A percentile compares a stretch with the other conserved stretches of the same genome.
Conservation (phyloP, 2,113 vertebrate species). For the Acanthisitta chloris region DNA sequence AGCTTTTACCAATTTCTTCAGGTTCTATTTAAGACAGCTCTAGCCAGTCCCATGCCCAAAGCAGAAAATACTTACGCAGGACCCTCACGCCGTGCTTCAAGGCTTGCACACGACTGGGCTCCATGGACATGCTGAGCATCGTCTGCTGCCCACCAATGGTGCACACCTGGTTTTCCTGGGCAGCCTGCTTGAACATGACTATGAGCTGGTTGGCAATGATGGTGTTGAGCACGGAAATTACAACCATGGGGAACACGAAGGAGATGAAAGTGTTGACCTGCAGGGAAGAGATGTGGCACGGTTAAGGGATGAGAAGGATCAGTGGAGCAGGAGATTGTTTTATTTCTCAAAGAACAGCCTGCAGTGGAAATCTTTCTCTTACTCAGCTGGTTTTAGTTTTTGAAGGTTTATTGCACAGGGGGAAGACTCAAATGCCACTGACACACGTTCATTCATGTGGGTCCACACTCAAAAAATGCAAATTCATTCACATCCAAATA, state of each 20-base stretch:
- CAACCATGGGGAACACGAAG: slow-evolving; percentile 90
- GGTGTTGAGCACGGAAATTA: slow-evolving; percentile 90
- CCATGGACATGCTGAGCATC: slow-evolving; percentile 84
- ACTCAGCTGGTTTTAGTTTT: neutral
- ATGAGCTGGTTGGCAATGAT: slow-evolving; percentile 94
- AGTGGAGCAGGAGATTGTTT: neutral
- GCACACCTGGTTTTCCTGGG: slow-evolving; percentile 86
- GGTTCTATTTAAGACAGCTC: accelerated
- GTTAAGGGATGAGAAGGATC: neutral
- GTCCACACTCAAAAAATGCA: neutral
- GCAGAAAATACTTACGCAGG: slow-evolving; percentile 77
- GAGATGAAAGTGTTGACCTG: slow-evolving; percentile 93
- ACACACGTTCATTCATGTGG: neutral
- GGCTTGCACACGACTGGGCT: slow-evolving; percentile 89
- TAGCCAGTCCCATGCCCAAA: accelerated
- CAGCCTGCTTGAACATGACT: slow-evolving; percentile 87
- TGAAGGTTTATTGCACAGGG: neutral
- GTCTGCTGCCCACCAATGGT: slow-evolving; percentile 81
- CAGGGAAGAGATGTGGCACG: neutral
- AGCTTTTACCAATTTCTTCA: accelerated
- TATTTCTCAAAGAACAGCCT: neutral
- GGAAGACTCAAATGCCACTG: neutral
- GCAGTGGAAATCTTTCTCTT: neutral
- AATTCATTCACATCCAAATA: neutral
- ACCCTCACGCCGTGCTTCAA: slow-evolving; percentile 91